phyloP scores from a whole-genome alignment of 2,888 invertebrate genomes.

The Phaedon cochleariae region DNA sequence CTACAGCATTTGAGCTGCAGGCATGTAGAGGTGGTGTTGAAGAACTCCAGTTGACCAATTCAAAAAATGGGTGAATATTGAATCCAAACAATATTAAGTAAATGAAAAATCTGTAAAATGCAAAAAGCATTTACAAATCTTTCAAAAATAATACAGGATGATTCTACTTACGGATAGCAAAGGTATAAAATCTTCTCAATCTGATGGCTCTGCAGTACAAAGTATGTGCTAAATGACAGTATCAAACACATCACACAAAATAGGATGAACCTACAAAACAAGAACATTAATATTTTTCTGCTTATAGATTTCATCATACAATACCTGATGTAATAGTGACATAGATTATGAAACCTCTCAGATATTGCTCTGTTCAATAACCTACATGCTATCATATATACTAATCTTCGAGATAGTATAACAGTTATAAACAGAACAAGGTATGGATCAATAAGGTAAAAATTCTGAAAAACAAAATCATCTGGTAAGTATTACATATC shows the following conservation, averaged over 20 bases:
- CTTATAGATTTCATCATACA: not conserved
- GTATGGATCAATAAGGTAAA: slow-evolving; percentile 91
- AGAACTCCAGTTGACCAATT: slow-evolving; percentile 64
- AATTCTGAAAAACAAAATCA: slow-evolving; percentile 89
- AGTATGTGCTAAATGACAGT: slow-evolving; percentile 74
- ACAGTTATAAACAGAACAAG: slow-evolving; percentile 85
- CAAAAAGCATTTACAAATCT: not conserved
- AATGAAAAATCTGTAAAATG: slow-evolving; percentile 71
- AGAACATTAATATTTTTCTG: slow-evolving; percentile 9
- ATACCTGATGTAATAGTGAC: slow-evolving; percentile 51
- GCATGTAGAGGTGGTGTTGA: slow-evolving; percentile 74
- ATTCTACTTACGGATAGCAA: slow-evolving; percentile 85
- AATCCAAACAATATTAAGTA: slow-evolving; percentile 86
- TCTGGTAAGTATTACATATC: too few relatives aligned
- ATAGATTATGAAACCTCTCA: slow-evolving; percentile 44
- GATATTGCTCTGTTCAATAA: slow-evolving; percentile 50
- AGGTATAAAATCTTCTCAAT: slow-evolving; percentile 83
- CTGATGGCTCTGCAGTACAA: slow-evolving; percentile 78
- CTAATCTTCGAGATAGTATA: slow-evolving; percentile 80
- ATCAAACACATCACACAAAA: slow-evolving; percentile 69
- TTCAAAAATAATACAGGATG: not conserved
- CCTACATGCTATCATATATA: slow-evolving; percentile 65
- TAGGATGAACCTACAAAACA: slow-evolving; percentile 69
- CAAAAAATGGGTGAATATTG: slow-evolving; percentile 79
- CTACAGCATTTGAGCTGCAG: slow-evolving; percentile 76